These are phyloP conservation scores for Callipepla californica DNA, from an alignment of 2,113 vertebrate genomes.

Conservation along the genomic window DNA sequence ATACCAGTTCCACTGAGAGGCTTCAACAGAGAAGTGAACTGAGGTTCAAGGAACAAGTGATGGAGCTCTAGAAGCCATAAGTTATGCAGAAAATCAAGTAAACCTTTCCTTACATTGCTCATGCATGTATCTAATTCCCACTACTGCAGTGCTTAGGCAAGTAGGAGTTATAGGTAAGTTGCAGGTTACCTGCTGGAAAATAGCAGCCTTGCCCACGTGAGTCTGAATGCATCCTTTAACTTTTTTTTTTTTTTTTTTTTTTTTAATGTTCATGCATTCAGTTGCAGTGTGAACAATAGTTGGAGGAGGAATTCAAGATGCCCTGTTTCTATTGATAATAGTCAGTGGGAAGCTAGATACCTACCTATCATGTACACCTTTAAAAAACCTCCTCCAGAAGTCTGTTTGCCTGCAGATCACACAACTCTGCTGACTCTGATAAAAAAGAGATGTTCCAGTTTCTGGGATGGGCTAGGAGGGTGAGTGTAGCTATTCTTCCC, in stretches of 20 bases:
- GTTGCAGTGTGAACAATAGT: neutral
- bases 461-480: neutral
- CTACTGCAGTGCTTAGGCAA: neutral
- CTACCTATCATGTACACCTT: neutral
- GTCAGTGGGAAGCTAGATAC: neutral
- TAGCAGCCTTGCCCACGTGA: neutral
- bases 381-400: neutral
- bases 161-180: neutral
- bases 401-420: neutral
- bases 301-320: neutral
- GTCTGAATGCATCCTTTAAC: neutral
- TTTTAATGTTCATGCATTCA: neutral
- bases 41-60: neutral
- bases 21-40: neutral
- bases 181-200: neutral
- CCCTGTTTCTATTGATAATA: neutral
- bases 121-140: neutral
- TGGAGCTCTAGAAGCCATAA: neutral
- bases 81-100: neutral
- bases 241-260: neutral
- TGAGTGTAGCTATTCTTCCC: neutral
- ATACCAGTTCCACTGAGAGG: accelerated
- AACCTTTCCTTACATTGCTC: neutral
- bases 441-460: neutral
- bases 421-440: neutral